A percentile compares a stretch with the other conserved stretches of the same genome.
Evolutionary conservation across 2,888 invertebrate genomes (phyloP).

Genomic region (Chamaedrilus cognettii): DNA sequence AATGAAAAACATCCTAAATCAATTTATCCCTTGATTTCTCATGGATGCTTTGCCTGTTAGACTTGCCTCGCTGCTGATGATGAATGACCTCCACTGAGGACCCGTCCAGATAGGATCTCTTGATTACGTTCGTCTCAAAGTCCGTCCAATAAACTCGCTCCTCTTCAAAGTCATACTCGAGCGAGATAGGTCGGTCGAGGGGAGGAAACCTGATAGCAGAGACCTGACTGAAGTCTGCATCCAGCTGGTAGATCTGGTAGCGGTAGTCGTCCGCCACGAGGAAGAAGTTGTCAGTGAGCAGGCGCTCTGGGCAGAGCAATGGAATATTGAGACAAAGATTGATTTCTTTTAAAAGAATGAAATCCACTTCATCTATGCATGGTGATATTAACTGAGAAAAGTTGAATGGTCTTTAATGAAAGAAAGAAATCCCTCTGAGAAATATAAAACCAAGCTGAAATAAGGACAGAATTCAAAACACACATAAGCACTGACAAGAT

Average conservation of each 20-base stretch:
- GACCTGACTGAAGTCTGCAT: slow-evolving; percentile 65
- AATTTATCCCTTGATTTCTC: too few species aligned
- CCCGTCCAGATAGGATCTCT: slow-evolving; percentile 44
- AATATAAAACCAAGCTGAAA: too few species aligned
- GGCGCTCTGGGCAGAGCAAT: slow-evolving; percentile 35
- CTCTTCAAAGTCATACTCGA: slow-evolving; percentile 80
- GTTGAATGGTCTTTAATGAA: too few species aligned
- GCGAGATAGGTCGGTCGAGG: slow-evolving; percentile 68
- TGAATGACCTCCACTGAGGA: slow-evolving; percentile 29
- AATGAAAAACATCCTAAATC: too few species aligned
- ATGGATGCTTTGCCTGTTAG: too few species aligned
- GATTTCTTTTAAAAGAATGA: too few species aligned
- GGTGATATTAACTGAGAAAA: too few species aligned
- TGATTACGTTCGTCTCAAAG: slow-evolving; percentile 61
- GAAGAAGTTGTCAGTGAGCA: slow-evolving; percentile 47
- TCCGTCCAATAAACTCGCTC: slow-evolving; percentile 79
- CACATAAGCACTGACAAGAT: too few species aligned
- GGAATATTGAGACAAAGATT: neutral
- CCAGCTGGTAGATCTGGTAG: slow-evolving; percentile 76
- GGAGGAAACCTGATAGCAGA: slow-evolving; percentile 27
- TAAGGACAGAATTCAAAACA: too few species aligned
- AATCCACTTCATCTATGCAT: too few species aligned
- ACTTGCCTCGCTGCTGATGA: neutral
- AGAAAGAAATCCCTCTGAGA: too few species aligned
- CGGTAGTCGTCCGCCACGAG: slow-evolving; percentile 58